A percentile compares a stretch with the other conserved stretches of the same genome.
phyloP scores from a whole-genome alignment of 2,888 invertebrate genomes.

The Gryllus longicercus region DNA sequence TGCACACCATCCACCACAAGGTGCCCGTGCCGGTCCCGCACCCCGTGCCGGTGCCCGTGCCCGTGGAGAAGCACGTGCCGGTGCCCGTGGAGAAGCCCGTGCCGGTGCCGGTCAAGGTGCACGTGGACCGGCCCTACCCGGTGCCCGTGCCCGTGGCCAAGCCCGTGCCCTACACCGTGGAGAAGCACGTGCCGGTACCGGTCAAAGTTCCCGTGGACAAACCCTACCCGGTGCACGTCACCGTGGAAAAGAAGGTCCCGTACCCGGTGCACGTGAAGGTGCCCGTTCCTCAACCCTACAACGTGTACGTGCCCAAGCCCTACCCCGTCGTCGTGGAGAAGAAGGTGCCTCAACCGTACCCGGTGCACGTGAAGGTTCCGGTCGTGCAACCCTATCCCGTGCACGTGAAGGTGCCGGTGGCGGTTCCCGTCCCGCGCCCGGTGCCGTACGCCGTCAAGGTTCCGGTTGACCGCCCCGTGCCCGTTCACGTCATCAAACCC shows the following conservation, averaged over 20 bases:
- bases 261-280: slow-evolving; percentile 34
- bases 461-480: slow-evolving; percentile 30
- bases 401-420: slow-evolving; percentile 60
- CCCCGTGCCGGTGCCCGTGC: not conserved
- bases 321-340: slow-evolving; percentile 58
- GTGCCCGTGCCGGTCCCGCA: not conserved
- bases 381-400: slow-evolving; percentile 32
- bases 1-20: not conserved
- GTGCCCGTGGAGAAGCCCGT: slow-evolving; percentile 5
- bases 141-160: slow-evolving; percentile 26
- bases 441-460: slow-evolving; percentile 49
- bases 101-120: not conserved
- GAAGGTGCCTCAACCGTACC: slow-evolving; percentile 61
- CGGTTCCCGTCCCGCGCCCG: slow-evolving; percentile 50
- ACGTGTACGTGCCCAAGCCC: slow-evolving; percentile 64
- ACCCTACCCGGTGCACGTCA: slow-evolving; percentile 31
- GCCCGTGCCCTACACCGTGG: slow-evolving; percentile 46
- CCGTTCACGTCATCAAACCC: slow-evolving; percentile 29
- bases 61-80: not conserved
- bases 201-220: slow-evolving; percentile 39
- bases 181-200: slow-evolving; percentile 59
- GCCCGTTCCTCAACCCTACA: slow-evolving; percentile 32
- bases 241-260: slow-evolving; percentile 36
- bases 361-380: slow-evolving; percentile 65
- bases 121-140: slow-evolving; percentile 19